Evolutionary conservation across 2,797 vertebrate species (phyloP), one percentile per base, ranked within the genome.

Genomic region (Hydrophis major): DNA sequence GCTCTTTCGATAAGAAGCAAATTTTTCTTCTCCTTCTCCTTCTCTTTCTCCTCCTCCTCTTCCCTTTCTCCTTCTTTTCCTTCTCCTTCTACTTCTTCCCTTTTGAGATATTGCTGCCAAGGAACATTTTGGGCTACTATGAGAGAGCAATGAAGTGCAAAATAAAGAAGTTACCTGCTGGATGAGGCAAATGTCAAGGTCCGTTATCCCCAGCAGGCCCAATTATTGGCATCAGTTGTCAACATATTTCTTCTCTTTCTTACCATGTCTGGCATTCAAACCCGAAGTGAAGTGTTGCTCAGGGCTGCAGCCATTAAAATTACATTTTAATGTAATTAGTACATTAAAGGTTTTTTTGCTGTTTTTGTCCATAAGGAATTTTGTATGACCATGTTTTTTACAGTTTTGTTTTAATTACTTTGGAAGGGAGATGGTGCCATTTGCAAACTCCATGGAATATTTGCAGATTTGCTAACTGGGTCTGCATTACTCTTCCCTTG

Each of bases 1-100:
- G 66, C 5, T 69, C 4, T 69, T 69, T 69, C 13, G n/a, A 69
- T 69, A 5, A 69, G 13, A 69, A 69, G 12, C 14, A 16, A 57
- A 57, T 27, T 61, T 22, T 27, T 27, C 22, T 27, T 11, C 22
- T 61, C 12, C 12, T 12, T 12, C 61, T 63, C 0, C 61, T 61
- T 1, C 60, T 61, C 0, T 2, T 61, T 0, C 22, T 61, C 0
- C 27, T 27, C 0, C 60, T 61, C 1, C 60, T 27, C 0, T 22
- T 60, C 3, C 60, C 22, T 8, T 8, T 60, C 7, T 22, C 2
- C 4, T 4, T 12, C 10, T 63, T 28, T 10, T 3, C 28, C 59
- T 60, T 7, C 56, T 57, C 1, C 14, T 61, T 3, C 60, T 27
- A 10, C 25, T 12, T 61, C 60, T 61, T 61, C 25, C 25, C n/a